phyloP scores from a whole-genome alignment of 1,140 invertebrate species.

The Dolichoris vasculosae region DNA sequence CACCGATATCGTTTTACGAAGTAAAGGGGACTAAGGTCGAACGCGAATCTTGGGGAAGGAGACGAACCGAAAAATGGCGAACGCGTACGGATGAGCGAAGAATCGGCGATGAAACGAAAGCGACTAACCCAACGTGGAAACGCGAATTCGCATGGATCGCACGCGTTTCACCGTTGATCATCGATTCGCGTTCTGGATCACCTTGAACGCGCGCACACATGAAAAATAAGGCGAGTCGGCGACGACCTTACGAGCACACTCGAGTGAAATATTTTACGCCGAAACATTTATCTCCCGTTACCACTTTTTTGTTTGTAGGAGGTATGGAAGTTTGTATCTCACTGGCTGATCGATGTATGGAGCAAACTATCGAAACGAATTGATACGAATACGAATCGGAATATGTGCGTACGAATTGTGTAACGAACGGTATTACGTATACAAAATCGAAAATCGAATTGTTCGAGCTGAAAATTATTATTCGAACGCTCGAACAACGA shows the following conservation, averaged over 20 bases:
- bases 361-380: background rate
- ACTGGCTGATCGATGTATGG: background rate
- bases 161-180: background rate
- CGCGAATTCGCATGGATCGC: background rate
- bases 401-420: too few relatives aligned
- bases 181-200: constrained; percentile 33
- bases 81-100: background rate
- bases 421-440: too few relatives aligned
- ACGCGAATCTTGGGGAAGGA: constrained; percentile 15
- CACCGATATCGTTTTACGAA: background rate
- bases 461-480: background rate
- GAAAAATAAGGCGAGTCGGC: background rate
- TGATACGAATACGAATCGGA: background rate
- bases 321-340: background rate
- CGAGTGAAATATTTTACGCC: constrained; percentile 20
- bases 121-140: background rate
- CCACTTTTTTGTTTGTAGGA: constrained; percentile 13
- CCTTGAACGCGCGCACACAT: constrained; percentile 26
- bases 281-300: constrained; percentile 6
- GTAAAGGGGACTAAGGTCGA: background rate
- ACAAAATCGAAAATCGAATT: background rate
- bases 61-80: background rate
- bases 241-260: background rate
- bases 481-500: background rate
- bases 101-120: background rate